Evolutionary conservation across 2,888 invertebrate genomes (phyloP).

Genomic region (Phyllotreta striolata): DNA sequence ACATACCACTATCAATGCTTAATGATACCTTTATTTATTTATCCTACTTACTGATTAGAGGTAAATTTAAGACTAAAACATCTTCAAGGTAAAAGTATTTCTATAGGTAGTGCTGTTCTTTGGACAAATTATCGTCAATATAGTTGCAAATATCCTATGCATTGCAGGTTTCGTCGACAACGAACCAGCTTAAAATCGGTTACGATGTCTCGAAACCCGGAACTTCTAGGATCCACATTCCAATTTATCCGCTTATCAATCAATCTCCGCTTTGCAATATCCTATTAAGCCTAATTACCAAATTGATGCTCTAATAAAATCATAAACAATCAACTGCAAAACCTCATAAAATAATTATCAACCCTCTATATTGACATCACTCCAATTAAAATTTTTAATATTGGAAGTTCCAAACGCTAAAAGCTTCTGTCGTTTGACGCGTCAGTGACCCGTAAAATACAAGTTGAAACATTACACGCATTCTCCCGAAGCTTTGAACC

Average conservation of each 20-base stretch:
- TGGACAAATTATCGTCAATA: background rate
- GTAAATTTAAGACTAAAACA: no score
- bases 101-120: background rate
- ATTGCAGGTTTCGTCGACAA: slow-evolving; percentile 98
- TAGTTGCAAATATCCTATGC: slow-evolving; percentile 67
- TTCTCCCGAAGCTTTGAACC: slow-evolving; percentile 15
- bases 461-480: slow-evolving; percentile 13
- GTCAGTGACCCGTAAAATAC: slow-evolving; percentile 6
- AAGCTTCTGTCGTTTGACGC: slow-evolving; percentile 8
- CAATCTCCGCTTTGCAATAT: no score
- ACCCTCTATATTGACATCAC: background rate
- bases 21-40: no score
- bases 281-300: no score
- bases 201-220: slow-evolving; percentile 88
- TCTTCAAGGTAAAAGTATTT: no score
- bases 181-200: slow-evolving; percentile 83
- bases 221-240: slow-evolving; percentile 70
- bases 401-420: background rate
- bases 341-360: background rate
- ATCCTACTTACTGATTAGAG: no score
- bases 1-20: no score
- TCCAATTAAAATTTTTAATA: slow-evolving; percentile 12
- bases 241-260: background rate
- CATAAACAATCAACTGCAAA: no score
- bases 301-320: no score